Conservation (phyloP, 2,797 vertebrate genomes). For the Semaprochilodus insignis region DNA sequence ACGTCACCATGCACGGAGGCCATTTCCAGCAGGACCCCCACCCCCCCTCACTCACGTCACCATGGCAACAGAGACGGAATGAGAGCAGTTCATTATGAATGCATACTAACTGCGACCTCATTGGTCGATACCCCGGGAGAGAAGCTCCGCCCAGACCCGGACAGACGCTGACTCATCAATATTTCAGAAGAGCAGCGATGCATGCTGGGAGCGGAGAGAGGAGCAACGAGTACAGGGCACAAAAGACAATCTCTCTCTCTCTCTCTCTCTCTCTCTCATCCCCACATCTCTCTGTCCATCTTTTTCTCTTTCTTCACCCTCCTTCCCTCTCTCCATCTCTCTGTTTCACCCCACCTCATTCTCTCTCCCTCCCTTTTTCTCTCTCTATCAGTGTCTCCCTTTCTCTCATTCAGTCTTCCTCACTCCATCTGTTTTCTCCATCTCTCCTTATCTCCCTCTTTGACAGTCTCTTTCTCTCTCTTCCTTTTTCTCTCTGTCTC, state of each 20-base stretch:
- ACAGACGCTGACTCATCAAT: constrained; percentile 73
- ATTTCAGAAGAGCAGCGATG: constrained; percentile 71
- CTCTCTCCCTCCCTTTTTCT: neutral
- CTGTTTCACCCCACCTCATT: no score
- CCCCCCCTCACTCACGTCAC: constrained; percentile 18
- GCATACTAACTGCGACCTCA: constrained; percentile 25
- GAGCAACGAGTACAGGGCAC: constrained; percentile 35
- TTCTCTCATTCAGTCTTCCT: neutral
- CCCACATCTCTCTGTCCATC: neutral
- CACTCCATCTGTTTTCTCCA: neutral
- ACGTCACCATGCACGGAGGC: constrained; percentile 8
- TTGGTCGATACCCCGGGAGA: constrained; percentile 19
- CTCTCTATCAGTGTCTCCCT: neutral
- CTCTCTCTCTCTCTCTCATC: neutral
- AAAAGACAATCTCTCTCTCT: neutral
- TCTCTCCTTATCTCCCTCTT: neutral
- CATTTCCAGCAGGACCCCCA: constrained; percentile 35
- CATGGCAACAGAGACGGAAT: constrained; percentile 50
- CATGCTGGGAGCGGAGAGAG: constrained; percentile 66
- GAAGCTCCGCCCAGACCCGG: constrained; percentile 42
- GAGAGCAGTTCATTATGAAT: constrained; percentile 45
- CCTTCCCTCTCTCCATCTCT: no score
- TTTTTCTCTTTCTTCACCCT: no score
- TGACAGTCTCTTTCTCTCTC: neutral
- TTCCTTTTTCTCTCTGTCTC: neutral